Evolutionary conservation across 2,888 invertebrate genomes (phyloP).

Genomic region (Sthenelais limicola): DNA sequence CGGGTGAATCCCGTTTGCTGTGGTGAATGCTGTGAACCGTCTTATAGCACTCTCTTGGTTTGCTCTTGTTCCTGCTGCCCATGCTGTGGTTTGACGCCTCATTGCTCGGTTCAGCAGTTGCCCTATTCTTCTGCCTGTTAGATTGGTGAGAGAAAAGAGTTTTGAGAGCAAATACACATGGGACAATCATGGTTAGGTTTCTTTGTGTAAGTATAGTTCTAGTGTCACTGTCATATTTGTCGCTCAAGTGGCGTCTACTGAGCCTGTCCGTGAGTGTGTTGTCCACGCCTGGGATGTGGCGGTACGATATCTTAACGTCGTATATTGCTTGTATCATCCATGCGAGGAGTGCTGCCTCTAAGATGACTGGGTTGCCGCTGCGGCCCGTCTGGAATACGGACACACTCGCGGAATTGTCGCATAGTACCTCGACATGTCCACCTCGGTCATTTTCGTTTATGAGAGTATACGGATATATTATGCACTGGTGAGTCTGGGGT

Average conservation of each 20-base stretch:
- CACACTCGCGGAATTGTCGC: not conserved
- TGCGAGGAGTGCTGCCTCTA: not conserved
- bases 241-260: not conserved
- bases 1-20: too few species aligned
- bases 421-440: not conserved
- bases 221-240: not conserved
- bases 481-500: not conserved
- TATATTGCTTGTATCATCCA: conserved; percentile 3
- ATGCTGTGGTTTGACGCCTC: not conserved
- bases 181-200: not conserved
- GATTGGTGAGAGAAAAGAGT: not conserved
- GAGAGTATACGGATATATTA: not conserved
- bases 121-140: too few species aligned
- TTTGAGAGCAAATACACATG: not conserved
- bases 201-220: not conserved
- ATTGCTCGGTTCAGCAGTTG: too few species aligned
- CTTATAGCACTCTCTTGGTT: too few species aligned
- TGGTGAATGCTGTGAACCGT: too few species aligned
- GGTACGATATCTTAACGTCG: not conserved
- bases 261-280: not conserved
- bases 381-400: not conserved
- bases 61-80: too few species aligned
- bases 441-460: not conserved
- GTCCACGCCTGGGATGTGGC: not conserved
- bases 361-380: not conserved